Evolutionary conservation across 1,140 invertebrate species (phyloP).

Genomic region (Tetranychus urticae): DNA sequence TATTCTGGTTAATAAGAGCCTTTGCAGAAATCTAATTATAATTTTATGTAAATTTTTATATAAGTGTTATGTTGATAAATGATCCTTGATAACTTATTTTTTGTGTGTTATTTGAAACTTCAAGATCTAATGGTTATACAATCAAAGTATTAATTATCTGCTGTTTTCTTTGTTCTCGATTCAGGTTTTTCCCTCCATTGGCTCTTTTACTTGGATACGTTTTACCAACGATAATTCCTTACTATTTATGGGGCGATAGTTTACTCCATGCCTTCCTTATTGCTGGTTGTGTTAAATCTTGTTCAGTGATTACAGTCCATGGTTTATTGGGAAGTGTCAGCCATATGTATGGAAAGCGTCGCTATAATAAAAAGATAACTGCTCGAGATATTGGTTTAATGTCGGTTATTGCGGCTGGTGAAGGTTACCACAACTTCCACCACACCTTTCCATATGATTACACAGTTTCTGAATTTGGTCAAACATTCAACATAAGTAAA

Average conservation of each 20-base stretch:
- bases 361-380: constrained; percentile 24
- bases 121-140: not conserved
- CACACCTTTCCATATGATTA: constrained; percentile 72
- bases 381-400: constrained; percentile 28
- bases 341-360: constrained; percentile 25
- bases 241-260: constrained; percentile 57
- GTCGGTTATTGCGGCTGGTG: constrained; percentile 26
- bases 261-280: constrained; percentile 53
- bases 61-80: too few relatives aligned
- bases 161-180: not conserved
- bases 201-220: constrained; percentile 39
- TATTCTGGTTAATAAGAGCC: too few relatives aligned
- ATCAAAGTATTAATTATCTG: not conserved
- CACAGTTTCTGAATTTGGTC: constrained; percentile 57
- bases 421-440: constrained; percentile 20
- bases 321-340: constrained; percentile 17
- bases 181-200: not conserved
- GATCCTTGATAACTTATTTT: too few relatives aligned
- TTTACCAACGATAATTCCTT: constrained; percentile 54
- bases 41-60: too few relatives aligned
- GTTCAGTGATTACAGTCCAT: not conserved
- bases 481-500: constrained; percentile 28
- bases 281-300: constrained; percentile 21
- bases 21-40: too few relatives aligned
- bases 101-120: too few relatives aligned